Conservation (phyloP, 2,113 vertebrate species). For the Cacatua alba region DNA sequence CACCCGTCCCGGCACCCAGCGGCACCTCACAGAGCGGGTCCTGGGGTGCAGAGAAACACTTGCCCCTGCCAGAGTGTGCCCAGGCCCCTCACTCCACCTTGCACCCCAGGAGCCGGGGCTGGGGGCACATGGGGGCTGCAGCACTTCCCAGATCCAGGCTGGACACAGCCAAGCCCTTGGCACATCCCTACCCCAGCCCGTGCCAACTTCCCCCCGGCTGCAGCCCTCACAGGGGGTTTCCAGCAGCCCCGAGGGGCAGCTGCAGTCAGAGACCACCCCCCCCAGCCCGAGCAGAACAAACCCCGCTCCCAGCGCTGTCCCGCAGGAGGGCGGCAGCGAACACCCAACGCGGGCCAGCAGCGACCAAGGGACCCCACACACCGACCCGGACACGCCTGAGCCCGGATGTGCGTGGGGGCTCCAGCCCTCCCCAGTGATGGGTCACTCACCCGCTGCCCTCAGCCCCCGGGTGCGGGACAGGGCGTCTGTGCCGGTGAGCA, state of each 20-base stretch:
- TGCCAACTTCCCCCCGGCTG: fast-evolving
- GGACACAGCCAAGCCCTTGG: not conserved
- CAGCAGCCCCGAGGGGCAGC: not conserved
- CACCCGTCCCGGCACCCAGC: fast-evolving
- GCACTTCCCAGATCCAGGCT: not conserved
- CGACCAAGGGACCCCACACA: not conserved
- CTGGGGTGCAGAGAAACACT: fast-evolving
- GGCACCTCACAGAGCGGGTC: fast-evolving
- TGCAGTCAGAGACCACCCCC: fast-evolving
- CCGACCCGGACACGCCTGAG: fast-evolving
- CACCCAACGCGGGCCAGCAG: not conserved
- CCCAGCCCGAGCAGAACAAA: not conserved
- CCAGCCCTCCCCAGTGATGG: fast-evolving
- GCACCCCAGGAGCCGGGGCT: not conserved
- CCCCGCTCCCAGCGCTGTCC: fast-evolving
- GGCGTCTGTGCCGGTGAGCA: fast-evolving
- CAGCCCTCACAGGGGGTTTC: not conserved
- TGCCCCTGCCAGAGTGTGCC: fast-evolving
- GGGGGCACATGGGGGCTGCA: not conserved
- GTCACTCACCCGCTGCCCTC: not conserved
- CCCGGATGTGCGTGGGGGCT: fast-evolving
- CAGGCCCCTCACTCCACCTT: fast-evolving
- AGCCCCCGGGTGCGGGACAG: fast-evolving
- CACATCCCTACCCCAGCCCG: fast-evolving
- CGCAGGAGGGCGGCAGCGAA: not conserved